Evolutionary conservation across 1,140 invertebrate genomes (phyloP), one percentile per base, ranked within the genome.

Genomic region (Scaptomyza graminum): DNA sequence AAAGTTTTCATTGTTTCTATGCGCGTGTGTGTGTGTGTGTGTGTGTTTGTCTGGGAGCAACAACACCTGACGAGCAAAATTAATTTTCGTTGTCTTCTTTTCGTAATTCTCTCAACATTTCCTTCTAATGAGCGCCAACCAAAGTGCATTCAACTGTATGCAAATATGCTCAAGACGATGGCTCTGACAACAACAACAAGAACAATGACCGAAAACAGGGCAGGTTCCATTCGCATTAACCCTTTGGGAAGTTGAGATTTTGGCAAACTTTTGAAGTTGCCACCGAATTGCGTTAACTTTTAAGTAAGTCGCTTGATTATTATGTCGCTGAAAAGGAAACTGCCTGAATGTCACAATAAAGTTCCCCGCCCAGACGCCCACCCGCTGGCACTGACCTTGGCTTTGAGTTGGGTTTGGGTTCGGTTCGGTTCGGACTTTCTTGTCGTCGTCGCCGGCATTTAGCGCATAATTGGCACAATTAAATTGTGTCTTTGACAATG

Each of bases 281-380:
- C 75, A 73, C 83, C 88, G 82, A 87, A 87, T 87, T 88, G 75
- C 76, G 83, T 83, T 88, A 87, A 88, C 83, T 87, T 87, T 87
- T 87, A 52, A 79, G 83, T 83, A 87, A 87, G 83, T 88, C 83
- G 88, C 79, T 87, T 88, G 84, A 88, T 87, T 88, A 88, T 79
- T 74, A 68, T 54, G 57, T 41, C 47, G 59, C 18, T 9, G 43
- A 72, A 68, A 16, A 52, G 47, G 77, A 56, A 22, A 65, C 69
- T 57, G 65, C 78, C 69, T 72, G 81, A 84, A 79, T 76, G 62
- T 69, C 79, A 65, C 73, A 84, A 75, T 82, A 64, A 75, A 87
- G 28, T 6, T 7, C 5, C 28, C 28, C 28, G 6, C 2, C 18
- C 18, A 22, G 2, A 2, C 73, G 50, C 50, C 50, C 13, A 44